A percentile compares a stretch with the other conserved stretches of the same genome.
These are phyloP conservation scores for Platerodrilus igneus DNA, from an alignment of 2,888 invertebrate genomes.

Conservation along the genomic window DNA sequence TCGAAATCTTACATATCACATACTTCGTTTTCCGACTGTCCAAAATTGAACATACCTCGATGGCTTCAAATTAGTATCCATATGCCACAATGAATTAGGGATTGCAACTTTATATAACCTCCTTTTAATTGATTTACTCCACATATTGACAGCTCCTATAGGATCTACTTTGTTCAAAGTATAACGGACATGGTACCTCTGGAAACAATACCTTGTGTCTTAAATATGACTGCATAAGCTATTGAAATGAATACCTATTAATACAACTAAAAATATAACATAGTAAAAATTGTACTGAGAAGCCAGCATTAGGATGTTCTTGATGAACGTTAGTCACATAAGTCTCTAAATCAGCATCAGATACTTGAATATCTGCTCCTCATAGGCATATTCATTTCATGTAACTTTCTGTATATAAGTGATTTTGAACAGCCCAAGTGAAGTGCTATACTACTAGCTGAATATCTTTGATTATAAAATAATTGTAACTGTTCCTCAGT, in stretches of 20 bases:
- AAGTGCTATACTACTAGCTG: no score
- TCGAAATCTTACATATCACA: no score
- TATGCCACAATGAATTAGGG: constrained; percentile 15
- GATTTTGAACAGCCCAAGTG: no score
- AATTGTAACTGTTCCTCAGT: no score
- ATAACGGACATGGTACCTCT: not conserved
- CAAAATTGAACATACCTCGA: constrained; percentile 10
- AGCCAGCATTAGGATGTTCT: constrained; percentile 10
- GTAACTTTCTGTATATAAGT: constrained; percentile 10
- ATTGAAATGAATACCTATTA: not conserved
- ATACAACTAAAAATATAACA: not conserved
- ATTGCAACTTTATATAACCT: constrained; percentile 10
- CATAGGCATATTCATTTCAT: constrained; percentile 4
- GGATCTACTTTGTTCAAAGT: constrained; percentile 4
- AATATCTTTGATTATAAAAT: no score
- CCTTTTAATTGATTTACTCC: constrained; percentile 11
- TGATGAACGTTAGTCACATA: constrained; percentile 4
- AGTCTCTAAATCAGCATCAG: constrained; percentile 3
- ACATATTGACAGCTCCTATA: constrained; percentile 8
- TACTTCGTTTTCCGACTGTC: no score
- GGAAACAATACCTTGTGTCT: constrained; percentile 1
- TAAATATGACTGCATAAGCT: constrained; percentile 12
- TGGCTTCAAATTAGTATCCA: constrained; percentile 12
- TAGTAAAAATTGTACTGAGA: constrained; percentile 1
- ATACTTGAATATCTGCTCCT: constrained; percentile 3